Conservation (phyloP, 2,888 invertebrate species). For the Lobophora halterata region DNA sequence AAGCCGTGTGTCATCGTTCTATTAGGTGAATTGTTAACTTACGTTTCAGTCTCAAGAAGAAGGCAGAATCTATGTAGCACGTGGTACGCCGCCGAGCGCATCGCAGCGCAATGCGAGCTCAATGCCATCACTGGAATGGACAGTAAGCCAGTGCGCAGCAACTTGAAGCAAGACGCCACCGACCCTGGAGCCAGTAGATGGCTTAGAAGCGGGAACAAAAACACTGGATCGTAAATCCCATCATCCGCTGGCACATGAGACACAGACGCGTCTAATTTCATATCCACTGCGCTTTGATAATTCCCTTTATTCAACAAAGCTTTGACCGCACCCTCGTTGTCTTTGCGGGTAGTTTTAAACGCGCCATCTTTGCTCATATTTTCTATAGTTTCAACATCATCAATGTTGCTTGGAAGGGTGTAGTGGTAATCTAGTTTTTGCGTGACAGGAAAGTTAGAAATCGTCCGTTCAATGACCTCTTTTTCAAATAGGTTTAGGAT, state of each 20-base stretch:
- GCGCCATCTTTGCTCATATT: slow-evolving; percentile 44
- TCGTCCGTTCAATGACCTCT: slow-evolving; percentile 83
- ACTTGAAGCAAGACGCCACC: slow-evolving; percentile 85
- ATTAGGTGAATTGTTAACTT: too few species aligned
- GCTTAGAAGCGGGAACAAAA: slow-evolving; percentile 88
- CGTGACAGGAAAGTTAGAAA: slow-evolving; percentile 85
- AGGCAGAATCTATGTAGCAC: slow-evolving; percentile 87
- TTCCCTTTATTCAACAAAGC: slow-evolving; percentile 43
- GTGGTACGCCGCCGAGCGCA: slow-evolving; percentile 87
- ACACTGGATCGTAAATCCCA: slow-evolving; percentile 89
- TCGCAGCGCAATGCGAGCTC: slow-evolving; percentile 83
- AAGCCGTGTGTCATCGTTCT: too few species aligned
- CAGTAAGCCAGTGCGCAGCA: slow-evolving; percentile 85
- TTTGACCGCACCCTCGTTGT: slow-evolving; percentile 44
- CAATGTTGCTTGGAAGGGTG: slow-evolving; percentile 44
- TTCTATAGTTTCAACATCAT: slow-evolving; percentile 35
- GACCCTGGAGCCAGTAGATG: slow-evolving; percentile 88
- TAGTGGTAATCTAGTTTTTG: slow-evolving; percentile 78
- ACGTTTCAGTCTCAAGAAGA: slow-evolving; percentile 87
- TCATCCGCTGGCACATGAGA: slow-evolving; percentile 50
- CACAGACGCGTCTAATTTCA: slow-evolving; percentile 37
- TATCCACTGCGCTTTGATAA: slow-evolving; percentile 36
- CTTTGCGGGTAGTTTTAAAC: slow-evolving; percentile 41
- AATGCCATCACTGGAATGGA: slow-evolving; percentile 86
- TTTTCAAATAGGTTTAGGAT: slow-evolving; percentile 86